phyloP scores from a whole-genome alignment of 2,797 vertebrate species.

The Enteromius fasciolatus region DNA sequence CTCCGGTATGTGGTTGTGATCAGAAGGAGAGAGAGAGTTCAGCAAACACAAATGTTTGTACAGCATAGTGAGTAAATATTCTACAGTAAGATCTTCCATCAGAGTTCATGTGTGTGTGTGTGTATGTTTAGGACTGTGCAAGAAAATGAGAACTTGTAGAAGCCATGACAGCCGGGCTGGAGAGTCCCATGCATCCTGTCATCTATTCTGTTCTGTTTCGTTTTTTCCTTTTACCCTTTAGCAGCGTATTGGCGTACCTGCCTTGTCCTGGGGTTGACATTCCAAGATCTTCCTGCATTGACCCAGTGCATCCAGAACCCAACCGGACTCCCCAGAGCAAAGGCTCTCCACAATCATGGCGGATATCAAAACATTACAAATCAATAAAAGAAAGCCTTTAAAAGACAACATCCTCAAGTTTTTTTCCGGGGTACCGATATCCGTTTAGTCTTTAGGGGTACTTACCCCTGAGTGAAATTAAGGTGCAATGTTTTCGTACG shows the following conservation, averaged over 20 bases:
- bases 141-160: constrained; percentile 53
- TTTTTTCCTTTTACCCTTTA: constrained; percentile 58
- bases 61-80: constrained; percentile 56
- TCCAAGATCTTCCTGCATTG: constrained; percentile 63
- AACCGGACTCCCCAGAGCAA: constrained; percentile 50
- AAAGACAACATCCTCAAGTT: constrained; percentile 63
- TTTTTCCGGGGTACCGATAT: constrained; percentile 38
- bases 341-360: constrained; percentile 52
- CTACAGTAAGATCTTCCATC: constrained; percentile 54
- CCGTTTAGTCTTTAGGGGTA: constrained; percentile 75
- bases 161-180: constrained; percentile 40
- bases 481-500: constrained; percentile 80
- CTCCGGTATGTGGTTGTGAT: constrained; percentile 25
- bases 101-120: constrained; percentile 23
- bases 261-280: constrained; percentile 73
- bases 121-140: constrained; percentile 46
- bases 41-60: constrained; percentile 53
- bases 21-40: constrained; percentile 34
- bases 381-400: constrained; percentile 38
- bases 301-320: constrained; percentile 51
- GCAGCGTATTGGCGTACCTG: constrained; percentile 69
- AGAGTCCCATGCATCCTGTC: constrained; percentile 45
- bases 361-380: constrained; percentile 31
- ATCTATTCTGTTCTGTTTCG: constrained; percentile 32
- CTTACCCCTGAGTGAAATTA: constrained; percentile 81